These are phyloP conservation scores for Leucophenga maculata DNA, from an alignment of 2,888 invertebrate species.

Conservation along the genomic window DNA sequence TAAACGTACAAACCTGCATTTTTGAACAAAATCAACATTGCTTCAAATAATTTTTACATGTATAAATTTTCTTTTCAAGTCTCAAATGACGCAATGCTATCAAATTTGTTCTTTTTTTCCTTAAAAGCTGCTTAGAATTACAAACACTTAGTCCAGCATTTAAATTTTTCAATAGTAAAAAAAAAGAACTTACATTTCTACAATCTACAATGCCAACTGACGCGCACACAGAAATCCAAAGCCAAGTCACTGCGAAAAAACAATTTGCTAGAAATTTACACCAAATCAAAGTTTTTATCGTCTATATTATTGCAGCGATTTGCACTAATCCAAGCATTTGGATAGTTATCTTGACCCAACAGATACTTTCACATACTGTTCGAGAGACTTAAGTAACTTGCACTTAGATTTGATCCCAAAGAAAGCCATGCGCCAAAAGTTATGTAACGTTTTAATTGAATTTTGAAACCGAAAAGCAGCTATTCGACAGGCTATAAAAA, in stretches of 20 bases:
- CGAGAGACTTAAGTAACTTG: too few species aligned
- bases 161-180: slow-evolving; percentile 48
- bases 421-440: slow-evolving; percentile 36
- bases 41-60: too few species aligned
- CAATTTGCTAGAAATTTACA: slow-evolving; percentile 8
- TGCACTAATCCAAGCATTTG: slow-evolving; percentile 2
- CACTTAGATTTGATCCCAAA: slow-evolving; percentile 4
- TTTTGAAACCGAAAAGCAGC: slow-evolving; percentile 61
- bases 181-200: background rate
- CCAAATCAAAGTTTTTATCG: slow-evolving; percentile 11
- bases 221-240: background rate
- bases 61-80: too few species aligned
- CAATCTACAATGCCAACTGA: too few species aligned
- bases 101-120: too few species aligned
- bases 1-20: too few species aligned
- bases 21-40: too few species aligned
- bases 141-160: slow-evolving; percentile 49
- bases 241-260: background rate
- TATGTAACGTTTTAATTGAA: slow-evolving; percentile 64
- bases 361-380: background rate
- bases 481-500: slow-evolving; percentile 64
- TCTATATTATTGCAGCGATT: background rate
- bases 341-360: slow-evolving; percentile 17
- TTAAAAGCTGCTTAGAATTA: background rate
- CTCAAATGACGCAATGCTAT: slow-evolving; percentile 13